Percentiles rank a stretch among this genome's conserved stretches.
phyloP scores from a whole-genome alignment of 2,888 invertebrate species.

The Habrosyne pyritoides region DNA sequence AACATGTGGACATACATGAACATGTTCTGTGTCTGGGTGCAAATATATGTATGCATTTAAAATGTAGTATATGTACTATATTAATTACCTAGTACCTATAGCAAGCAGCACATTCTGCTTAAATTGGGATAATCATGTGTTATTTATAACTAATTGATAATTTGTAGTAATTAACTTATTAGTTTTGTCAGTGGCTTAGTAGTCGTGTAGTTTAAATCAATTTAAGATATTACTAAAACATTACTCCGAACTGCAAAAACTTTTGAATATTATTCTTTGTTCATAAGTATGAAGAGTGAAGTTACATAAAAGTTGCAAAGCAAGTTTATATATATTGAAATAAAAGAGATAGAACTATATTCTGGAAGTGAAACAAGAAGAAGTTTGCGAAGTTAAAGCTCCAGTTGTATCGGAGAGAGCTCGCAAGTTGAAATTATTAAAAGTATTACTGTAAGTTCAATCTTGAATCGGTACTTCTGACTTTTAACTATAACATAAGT shows the following conservation, averaged over 20 bases:
- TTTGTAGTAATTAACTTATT: too few species aligned
- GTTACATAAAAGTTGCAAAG: not conserved
- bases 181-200: not conserved
- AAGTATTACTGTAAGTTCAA: not conserved
- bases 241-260: not conserved
- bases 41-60: too few species aligned
- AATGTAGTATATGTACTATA: too few species aligned
- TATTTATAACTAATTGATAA: too few species aligned
- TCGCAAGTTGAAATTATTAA: not conserved
- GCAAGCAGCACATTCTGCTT: too few species aligned
- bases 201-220: not conserved
- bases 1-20: too few species aligned
- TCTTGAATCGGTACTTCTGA: not conserved
- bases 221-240: not conserved
- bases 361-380: not conserved
- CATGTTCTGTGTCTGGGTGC: too few species aligned
- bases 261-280: slow-evolving; percentile 3
- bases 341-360: not conserved
- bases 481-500: not conserved
- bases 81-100: too few species aligned
- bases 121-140: too few species aligned
- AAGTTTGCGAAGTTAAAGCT: not conserved
- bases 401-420: not conserved
- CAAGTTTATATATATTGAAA: not conserved
- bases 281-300: not conserved